Evolutionary conservation across 1,140 invertebrate genomes (phyloP).

Genomic region (Tachypleus tridentatus): DNA sequence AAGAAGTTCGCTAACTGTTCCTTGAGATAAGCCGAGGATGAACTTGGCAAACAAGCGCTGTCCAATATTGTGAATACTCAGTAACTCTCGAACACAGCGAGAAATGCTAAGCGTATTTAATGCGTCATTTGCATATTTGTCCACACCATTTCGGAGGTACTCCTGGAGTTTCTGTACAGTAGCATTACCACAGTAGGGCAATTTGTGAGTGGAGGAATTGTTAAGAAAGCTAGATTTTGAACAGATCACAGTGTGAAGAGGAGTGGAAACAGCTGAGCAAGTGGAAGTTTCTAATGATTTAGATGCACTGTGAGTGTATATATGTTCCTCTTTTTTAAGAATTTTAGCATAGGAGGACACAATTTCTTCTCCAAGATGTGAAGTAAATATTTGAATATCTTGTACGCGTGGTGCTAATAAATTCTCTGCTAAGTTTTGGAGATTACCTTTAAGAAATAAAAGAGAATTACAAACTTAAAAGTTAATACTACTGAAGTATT

Average conservation of each 20-base stretch:
- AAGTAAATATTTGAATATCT: no score
- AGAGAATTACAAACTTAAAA: no score
- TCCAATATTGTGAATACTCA: conserved; percentile 96
- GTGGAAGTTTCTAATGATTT: background rate
- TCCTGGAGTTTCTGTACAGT: conserved; percentile 65
- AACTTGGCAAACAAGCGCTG: conserved; percentile 98
- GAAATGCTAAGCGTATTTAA: conserved; percentile 82
- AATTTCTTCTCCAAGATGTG: no score
- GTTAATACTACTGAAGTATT: no score
- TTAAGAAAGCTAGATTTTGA: conserved; percentile 20
- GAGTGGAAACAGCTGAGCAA: background rate
- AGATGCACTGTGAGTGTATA: background rate
- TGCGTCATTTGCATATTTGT: conserved; percentile 82
- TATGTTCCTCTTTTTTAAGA: background rate
- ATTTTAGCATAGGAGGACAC: no score
- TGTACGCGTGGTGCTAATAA: no score
- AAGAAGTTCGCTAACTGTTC: conserved; percentile 93
- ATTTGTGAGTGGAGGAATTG: conserved; percentile 43
- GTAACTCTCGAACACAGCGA: conserved; percentile 74
- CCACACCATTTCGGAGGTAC: conserved; percentile 84
- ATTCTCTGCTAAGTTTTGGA: no score
- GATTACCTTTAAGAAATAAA: no score
- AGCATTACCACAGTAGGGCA: conserved; percentile 10
- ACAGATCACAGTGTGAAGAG: background rate
- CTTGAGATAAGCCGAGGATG: conserved; percentile 89